phyloP scores from a whole-genome alignment of 2,888 invertebrate species.

The Eurois occulta region DNA sequence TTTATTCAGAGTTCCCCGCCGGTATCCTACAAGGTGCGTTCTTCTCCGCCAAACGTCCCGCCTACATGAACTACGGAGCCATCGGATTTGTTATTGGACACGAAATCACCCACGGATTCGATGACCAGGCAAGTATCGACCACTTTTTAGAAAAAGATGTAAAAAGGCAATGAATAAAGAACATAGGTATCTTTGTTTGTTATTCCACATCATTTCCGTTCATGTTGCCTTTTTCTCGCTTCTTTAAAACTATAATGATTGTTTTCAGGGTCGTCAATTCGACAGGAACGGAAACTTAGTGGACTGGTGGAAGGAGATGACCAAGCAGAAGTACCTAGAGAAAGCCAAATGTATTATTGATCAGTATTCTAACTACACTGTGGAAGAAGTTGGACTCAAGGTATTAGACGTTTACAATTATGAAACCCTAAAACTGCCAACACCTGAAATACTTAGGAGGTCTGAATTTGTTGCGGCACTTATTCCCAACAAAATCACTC shows the following conservation, averaged over 20 bases:
- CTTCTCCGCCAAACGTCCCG: conserved; percentile 96
- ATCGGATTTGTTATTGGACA: conserved; percentile 98
- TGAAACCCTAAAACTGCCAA: not conserved
- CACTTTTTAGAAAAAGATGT: not conserved
- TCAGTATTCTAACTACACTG: conserved; percentile 97
- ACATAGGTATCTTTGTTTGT: not conserved
- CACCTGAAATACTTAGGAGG: not conserved
- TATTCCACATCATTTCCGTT: not conserved
- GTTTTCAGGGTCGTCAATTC: conserved; percentile 94
- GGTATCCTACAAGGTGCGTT: conserved; percentile 98
- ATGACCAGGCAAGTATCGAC: conserved; percentile 91
- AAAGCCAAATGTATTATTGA: conserved; percentile 97
- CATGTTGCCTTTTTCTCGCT: not conserved
- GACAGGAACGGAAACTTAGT: conserved; percentile 97
- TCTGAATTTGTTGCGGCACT: not conserved
- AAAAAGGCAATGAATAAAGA: not conserved
- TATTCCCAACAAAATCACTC: not conserved
- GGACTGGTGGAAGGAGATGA: conserved; percentile 97
- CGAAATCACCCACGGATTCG: conserved; percentile 97
- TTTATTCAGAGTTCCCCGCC: conserved; percentile 95
- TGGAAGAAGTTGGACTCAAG: conserved; percentile 93
- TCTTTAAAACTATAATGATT: not conserved
- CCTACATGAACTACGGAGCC: conserved; percentile 97
- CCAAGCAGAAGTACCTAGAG: conserved; percentile 95
- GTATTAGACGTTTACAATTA: conserved; percentile 82